Evolutionary conservation across 2,113 vertebrate species (phyloP).

Genomic region (Lichenostomus cassidix): DNA sequence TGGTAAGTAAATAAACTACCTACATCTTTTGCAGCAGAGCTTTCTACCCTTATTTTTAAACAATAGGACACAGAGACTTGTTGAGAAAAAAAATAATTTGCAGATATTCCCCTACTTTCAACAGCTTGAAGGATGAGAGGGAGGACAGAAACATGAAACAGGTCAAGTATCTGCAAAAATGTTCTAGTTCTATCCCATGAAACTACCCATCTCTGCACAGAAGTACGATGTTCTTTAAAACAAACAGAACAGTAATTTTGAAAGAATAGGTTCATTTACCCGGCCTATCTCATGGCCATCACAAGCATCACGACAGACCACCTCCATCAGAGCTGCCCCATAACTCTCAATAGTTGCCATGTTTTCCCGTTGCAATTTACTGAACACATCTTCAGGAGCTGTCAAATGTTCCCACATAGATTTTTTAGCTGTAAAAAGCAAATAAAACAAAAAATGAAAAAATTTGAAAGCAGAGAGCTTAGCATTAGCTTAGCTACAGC

Average conservation of each 20-base stretch:
- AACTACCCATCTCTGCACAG: neutral
- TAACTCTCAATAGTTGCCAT: slow-evolving; percentile 95
- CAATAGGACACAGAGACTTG: neutral
- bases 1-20: neutral
- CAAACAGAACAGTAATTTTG: neutral
- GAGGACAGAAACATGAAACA: neutral
- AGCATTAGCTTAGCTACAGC: neutral
- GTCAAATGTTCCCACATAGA: slow-evolving; percentile 97
- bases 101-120: neutral
- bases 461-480: neutral
- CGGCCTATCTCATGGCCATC: slow-evolving; percentile 96
- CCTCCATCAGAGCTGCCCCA: slow-evolving; percentile 93
- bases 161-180: neutral
- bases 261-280: slow-evolving; percentile 65
- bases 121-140: neutral
- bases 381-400: slow-evolving; percentile 93
- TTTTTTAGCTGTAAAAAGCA: slow-evolving; percentile 77
- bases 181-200: neutral
- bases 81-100: neutral
- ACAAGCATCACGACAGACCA: slow-evolving; percentile 94
- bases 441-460: neutral
- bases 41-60: neutral
- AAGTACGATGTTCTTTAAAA: neutral
- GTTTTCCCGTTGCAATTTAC: slow-evolving; percentile 93
- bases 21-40: neutral